Evolutionary conservation across 1,140 invertebrate genomes (phyloP).

Genomic region (Myzus persicae): DNA sequence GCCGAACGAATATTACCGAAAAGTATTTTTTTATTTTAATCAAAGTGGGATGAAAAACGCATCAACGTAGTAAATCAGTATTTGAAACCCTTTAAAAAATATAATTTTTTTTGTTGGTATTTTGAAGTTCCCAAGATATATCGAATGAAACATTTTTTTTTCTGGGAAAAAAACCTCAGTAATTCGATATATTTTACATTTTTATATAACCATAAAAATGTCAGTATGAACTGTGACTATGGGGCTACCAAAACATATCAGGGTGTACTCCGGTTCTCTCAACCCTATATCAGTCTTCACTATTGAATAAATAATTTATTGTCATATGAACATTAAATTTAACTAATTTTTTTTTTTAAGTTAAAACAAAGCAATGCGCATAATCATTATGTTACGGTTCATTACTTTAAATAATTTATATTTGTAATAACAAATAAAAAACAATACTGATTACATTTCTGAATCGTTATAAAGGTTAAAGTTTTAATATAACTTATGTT

Average conservation of each 20-base stretch:
- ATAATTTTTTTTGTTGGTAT: not conserved
- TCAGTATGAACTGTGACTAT: not conserved
- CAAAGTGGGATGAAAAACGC: not conserved
- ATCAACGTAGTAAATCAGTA: not conserved
- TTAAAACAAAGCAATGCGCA: not conserved
- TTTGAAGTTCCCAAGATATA: not conserved
- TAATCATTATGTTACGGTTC: not conserved
- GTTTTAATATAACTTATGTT: not conserved
- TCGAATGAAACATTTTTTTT: not conserved
- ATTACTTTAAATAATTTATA: not conserved
- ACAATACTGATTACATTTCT: not conserved
- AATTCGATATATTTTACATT: conserved; percentile 11
- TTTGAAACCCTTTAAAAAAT: not conserved
- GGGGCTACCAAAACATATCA: not conserved
- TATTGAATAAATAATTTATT: conserved; percentile 7
- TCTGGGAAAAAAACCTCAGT: not conserved
- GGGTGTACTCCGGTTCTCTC: not conserved
- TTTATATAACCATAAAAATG: not conserved
- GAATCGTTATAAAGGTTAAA: not conserved
- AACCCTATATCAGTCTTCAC: not conserved
- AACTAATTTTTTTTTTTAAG: not conserved
- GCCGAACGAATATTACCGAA: not conserved
- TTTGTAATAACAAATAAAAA: not conserved
- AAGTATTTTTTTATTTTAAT: not conserved
- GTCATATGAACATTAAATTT: not conserved